Base-by-base conservation (phyloP, 2,797 vertebrate species). In the Lepus oiostolus region DNA sequence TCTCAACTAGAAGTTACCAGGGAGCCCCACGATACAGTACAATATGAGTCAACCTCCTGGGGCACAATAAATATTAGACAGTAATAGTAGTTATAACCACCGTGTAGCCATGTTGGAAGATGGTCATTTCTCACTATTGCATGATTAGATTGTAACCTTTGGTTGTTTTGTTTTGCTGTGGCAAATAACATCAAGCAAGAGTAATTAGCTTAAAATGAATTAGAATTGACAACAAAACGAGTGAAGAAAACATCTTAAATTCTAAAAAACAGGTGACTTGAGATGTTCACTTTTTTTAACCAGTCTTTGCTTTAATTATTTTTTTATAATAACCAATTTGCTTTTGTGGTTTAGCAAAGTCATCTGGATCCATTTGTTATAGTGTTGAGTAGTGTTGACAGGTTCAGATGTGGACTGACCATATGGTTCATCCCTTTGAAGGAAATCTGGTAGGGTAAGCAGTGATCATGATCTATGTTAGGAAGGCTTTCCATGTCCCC, bases 121-220 rank as follows among this genome's bases (percentile, higher is more conserved):
- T 4, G n/a, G 52, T 63, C n/a, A 28, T 50, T 16, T 42, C n/a
- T 62, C 14, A 3, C 19, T 9, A 26, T 54, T 42, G 6, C 2
- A 42, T 60, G 17, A 50, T 88, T 70, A 70, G 16, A 81, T 86
- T 62, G 24, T n/a, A 52, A 65, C 47, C 5, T 11, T 28, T 24
- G 28, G 28, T 65, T 11, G 1, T 8, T 32, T 22, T 17, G 47
- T 54, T 65, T 58, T 77, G 3, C 22, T 62, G 50, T 28, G 62
- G n/a, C 16, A 58, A 67, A n/a, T 6, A 24, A 38, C 52, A 65
- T 0, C 80, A 7, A 88, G 8, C 22, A 68, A 58, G 14, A 62
- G 32, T 63, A 60, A 35, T 30, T 63, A 58, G 42, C 68, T 88
- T 67, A 91, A 87, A 72, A 24, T 81, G 50, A 94, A 22, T 88